phyloP scores from a whole-genome alignment of 2,888 invertebrate species.

The Philonicus albiceps region DNA sequence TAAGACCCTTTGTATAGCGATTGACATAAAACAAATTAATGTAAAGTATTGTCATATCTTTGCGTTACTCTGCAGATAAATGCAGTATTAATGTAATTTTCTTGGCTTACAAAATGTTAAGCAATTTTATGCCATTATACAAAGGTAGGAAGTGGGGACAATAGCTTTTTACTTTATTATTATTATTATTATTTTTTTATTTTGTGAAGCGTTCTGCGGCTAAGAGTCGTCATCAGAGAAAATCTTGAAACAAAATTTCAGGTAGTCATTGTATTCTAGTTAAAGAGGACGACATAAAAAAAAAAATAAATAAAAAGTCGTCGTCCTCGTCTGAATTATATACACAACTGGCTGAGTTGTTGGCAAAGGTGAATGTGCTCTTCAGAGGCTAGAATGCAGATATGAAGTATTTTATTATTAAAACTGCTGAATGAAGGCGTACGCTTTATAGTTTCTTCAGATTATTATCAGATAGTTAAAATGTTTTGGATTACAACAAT shows the following conservation, averaged over 20 bases:
- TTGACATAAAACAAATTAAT: background rate
- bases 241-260: slow-evolving; percentile 27
- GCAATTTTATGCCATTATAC: background rate
- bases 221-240: slow-evolving; percentile 17
- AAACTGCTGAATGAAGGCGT: background rate
- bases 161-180: background rate
- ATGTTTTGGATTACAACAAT: background rate
- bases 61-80: background rate
- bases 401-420: slow-evolving; percentile 8
- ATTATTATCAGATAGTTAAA: background rate
- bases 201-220: background rate
- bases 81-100: background rate
- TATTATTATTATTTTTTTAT: background rate
- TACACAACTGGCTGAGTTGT: slow-evolving; percentile 19
- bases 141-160: slow-evolving; percentile 27
- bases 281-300: slow-evolving; percentile 23
- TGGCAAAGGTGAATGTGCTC: slow-evolving; percentile 16
- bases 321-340: slow-evolving; percentile 30
- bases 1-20: background rate
- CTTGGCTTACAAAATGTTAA: background rate
- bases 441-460: background rate
- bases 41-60: background rate
- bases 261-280: slow-evolving; percentile 28
- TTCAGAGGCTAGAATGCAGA: slow-evolving; percentile 5
- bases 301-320: background rate